Base-by-base conservation (phyloP, 1,140 invertebrate genomes). In the Achroia grisella region DNA sequence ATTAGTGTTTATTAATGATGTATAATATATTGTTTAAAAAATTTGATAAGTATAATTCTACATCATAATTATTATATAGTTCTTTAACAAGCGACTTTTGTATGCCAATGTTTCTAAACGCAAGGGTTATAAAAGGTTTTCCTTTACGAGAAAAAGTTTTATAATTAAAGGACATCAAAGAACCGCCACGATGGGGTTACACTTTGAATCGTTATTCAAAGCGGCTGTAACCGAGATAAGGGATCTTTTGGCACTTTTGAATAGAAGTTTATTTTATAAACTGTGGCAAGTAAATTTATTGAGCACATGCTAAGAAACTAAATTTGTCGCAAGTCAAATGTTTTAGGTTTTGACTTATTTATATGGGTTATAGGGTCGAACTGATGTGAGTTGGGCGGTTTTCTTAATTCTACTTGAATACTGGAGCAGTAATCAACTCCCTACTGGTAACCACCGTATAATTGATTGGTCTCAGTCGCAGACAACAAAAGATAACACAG, bases 141-240 rank as follows among this genome's bases (percentile, higher is more conserved):
- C 61, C 62, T 62, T 71, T 73, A 73, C 64, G 62, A 64, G 69
- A 71, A 76, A 79, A 75, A 81, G 62, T 79, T 83, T 77, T 79
- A 79, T 83, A 81, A 83, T 83, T 83, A 79, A 79, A 71, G 64
- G 75, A 76, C 70, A 78, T 83, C 79, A 83, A 83, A 81, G 77
- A 75, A 71, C 63, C 60, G 62, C 57, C 43, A 62, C 66, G 71
- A 72, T 77, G 67, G 71, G 73, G 76, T 83, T 80, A 83, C 75
- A 77, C 73, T 77, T 76, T 59, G 54, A 67, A 67, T 78, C 72
- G 71, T 78, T 80, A 82, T 78, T 79, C 61, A 81, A 71, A 71
- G 66, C 61, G 70, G 56, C 50, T 71, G 63, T 76, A 56, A 69
- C 66, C 62, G 71, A 72, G 75, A 79, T 82, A 82, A 71, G 71